Base-by-base conservation (phyloP, 2,113 vertebrate genomes). In the Eurystomus gularis region DNA sequence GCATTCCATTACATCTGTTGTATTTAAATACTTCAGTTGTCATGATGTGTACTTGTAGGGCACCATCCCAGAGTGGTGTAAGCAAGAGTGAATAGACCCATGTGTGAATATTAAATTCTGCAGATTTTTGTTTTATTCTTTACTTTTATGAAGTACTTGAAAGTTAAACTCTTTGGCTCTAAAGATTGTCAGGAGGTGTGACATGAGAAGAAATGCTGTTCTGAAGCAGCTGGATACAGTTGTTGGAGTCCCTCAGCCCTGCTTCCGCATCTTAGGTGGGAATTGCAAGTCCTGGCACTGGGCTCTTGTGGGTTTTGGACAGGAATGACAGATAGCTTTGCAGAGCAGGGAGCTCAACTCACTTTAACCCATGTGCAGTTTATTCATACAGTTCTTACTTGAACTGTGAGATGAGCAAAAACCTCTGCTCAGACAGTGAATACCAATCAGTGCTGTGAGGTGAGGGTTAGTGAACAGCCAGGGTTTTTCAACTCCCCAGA, bases 361-460 rank as follows among this genome's bases (percentile, higher is more conserved):
- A 0, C 52, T 83, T 86, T 60, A 87, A 87, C 25, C 25, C 0
- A 0, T 1, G 10, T 46, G 58, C 39, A 3, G 18, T 87, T 76
- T 40, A 33, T 71, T 82, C 9, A 15, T 28, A 13, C 4, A 4
- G 11, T 25, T 77, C 64, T 87, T 28, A 28, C 58, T 23, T 77
- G 72, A n/a, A 40, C 3, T 49, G 51, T 5, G 8, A 86, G 39
- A 23, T 52, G 15, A 82, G 60, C 23, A 65, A 52, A 60, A 39
- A 1, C 17, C 12, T 61, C 8, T 40, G 40, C 39, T 65, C 48
- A 39, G 23, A 12, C 19, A 48, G 44, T 57, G 46, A 39, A 16
- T 52, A 7, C 19, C 42, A 1, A 37, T 17, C 55, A 35, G 54
- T 42, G 28, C 31, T 21, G 11, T 25, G 58, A 87, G 33, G 31